A percentile compares a stretch with the other conserved stretches of the same genome.
phyloP scores from a whole-genome alignment of 2,888 invertebrate genomes.

The Protophormia terraenovae region DNA sequence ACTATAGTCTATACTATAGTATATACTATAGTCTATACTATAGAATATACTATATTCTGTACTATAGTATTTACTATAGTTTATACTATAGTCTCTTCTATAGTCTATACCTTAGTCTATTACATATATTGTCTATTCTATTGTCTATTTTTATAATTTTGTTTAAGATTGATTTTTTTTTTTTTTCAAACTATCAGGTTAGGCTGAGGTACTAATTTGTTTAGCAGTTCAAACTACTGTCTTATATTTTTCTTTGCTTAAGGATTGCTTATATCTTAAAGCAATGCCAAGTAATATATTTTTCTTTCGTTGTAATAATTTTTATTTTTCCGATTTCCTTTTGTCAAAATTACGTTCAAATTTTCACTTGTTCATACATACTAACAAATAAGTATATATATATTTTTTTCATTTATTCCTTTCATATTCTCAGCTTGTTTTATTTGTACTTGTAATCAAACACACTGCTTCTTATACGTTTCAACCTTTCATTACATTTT shows the following conservation, averaged over 20 bases:
- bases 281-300: not conserved
- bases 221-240: not conserved
- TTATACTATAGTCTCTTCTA: too few relatives aligned
- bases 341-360: not conserved
- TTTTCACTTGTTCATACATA: not conserved
- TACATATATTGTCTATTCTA: too few relatives aligned
- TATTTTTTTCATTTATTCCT: not conserved
- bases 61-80: too few relatives aligned
- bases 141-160: too few relatives aligned
- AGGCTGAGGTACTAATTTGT: too few relatives aligned
- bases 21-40: too few relatives aligned
- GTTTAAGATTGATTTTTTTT: too few relatives aligned
- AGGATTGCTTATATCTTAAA: not conserved
- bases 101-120: too few relatives aligned
- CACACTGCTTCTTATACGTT: constrained; percentile 30
- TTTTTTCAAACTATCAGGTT: too few relatives aligned
- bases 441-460: constrained; percentile 16
- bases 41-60: too few relatives aligned
- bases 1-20: too few relatives aligned
- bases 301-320: not conserved
- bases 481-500: constrained; percentile 57
- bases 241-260: not conserved
- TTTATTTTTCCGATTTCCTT: not conserved
- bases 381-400: not conserved
- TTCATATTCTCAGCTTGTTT: not conserved